Evolutionary conservation across 2,888 invertebrate genomes (phyloP).

Genomic region (Creontiades dilutus): DNA sequence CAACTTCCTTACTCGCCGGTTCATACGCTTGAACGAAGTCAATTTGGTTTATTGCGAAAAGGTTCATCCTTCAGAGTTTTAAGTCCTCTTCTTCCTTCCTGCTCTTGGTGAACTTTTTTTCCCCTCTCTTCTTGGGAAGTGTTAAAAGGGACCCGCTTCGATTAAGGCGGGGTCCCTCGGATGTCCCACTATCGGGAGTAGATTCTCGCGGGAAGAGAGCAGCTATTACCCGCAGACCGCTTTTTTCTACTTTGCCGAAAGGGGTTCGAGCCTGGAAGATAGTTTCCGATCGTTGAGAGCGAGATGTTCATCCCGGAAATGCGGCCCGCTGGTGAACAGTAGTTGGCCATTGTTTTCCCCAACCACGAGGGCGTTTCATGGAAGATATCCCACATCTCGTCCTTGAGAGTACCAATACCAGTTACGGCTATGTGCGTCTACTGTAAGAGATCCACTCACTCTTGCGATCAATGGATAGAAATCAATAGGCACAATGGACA

Average conservation of each 20-base stretch:
- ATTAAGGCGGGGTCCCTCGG: neutral
- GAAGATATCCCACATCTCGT: neutral
- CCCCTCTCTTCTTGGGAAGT: neutral
- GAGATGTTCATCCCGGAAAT: neutral
- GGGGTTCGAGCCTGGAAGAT: neutral
- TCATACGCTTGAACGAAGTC: conserved; percentile 18
- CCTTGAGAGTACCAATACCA: neutral
- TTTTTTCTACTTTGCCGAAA: neutral
- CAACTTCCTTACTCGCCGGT: conserved; percentile 16
- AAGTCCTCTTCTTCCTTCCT: neutral
- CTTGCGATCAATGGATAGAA: neutral
- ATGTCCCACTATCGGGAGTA: conserved; percentile 22
- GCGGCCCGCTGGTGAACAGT: neutral
- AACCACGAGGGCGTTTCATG: neutral
- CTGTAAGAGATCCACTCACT: neutral
- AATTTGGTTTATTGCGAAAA: conserved; percentile 36
- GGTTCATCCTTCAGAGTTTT: conserved; percentile 21
- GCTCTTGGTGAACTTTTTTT: neutral
- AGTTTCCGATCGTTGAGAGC: conserved; percentile 2
- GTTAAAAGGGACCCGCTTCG: conserved; percentile 22
- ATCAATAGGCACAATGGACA: too few relatives aligned
- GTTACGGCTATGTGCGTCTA: neutral
- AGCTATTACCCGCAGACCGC: conserved; percentile 23
- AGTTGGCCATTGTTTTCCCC: neutral
- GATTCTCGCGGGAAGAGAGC: neutral